These are phyloP conservation scores for Coenonympha arcania DNA, from an alignment of 2,888 invertebrate genomes.

Conservation along the genomic window DNA sequence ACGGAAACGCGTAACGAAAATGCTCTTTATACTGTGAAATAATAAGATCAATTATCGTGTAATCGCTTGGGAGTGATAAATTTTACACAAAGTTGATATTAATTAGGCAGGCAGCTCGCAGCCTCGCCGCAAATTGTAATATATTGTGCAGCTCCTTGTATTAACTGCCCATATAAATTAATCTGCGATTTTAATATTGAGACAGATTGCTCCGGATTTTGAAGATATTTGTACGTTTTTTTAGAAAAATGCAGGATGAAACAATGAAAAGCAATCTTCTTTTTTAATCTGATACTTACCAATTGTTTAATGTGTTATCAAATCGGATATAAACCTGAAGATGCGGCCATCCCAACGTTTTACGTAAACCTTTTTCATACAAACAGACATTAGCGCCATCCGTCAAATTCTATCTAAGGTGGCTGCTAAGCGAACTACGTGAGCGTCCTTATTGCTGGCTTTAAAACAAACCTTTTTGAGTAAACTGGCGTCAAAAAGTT, in stretches of 20 bases:
- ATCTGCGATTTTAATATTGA: slow-evolving; percentile 22
- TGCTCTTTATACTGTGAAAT: slow-evolving; percentile 17
- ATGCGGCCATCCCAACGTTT: no score
- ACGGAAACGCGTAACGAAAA: slow-evolving; percentile 3
- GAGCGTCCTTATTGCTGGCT: no score
- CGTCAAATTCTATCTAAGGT: no score
- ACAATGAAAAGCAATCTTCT: not conserved
- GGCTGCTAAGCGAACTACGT: no score
- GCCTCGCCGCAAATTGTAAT: slow-evolving; percentile 44
- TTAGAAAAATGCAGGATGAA: not conserved
- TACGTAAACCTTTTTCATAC: no score
- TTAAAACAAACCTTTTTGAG: no score
- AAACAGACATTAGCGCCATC: no score
- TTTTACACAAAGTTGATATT: slow-evolving; percentile 66
- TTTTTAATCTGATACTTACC: no score
- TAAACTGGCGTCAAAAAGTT: no score
- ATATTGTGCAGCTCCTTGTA: slow-evolving; percentile 32
- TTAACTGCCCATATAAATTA: slow-evolving; percentile 30
- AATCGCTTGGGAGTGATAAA: slow-evolving; percentile 37
- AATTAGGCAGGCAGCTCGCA: slow-evolving; percentile 51
- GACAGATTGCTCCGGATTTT: slow-evolving; percentile 10
- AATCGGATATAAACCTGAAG: no score
- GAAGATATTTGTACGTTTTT: not conserved
- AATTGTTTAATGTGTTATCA: no score
- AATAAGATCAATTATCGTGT: slow-evolving; percentile 37